Evolutionary conservation across 2,113 vertebrate genomes (phyloP), one percentile per base, ranked within the genome.

Genomic region (Verasper variegatus): DNA sequence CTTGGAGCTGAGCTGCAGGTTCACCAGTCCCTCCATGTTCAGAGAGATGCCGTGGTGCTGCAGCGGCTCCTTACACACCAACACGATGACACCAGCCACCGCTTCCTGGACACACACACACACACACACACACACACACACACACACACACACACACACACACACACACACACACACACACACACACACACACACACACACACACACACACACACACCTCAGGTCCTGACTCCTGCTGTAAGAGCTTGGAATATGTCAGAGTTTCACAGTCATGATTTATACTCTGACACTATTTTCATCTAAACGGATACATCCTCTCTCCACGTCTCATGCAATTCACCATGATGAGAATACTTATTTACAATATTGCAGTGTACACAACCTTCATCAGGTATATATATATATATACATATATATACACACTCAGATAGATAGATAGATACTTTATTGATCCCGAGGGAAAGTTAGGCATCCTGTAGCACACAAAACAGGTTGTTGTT

Each of bases 1-100:
- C 91, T 98, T 99, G 86, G 97, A 96, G 82, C 98, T 99, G 68
- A 99, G 97, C 90, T 99, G 97, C 40, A 99, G 93, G 85, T 96
- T 99, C 2, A 99, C 98, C 0, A 95, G 88, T 0, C 98, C 98
- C 86, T 99, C 98, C 96, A 99, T 97, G 21, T 90, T 96, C 77
- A 99, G 86, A 0, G 92, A 93, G 82, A 99, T 95, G 7, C 98
- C 97, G 18, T 99, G 97, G 80, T 99, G 98, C 65, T 98, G 98
- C 55, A 98, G 88, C 0, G 95, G 37, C 70, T 99, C 98, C 86
- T 95, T 98, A 23, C 96, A 96, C 17, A 89, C 89, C 74, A 99
- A 83, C 68, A 97, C 92, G 83, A 99, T 95, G 4, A 99, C 95
- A 1, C 98, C 97, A 0, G 95, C 95, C 14, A 99, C 94, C 5